A percentile compares a stretch with the other conserved stretches of the same genome.
These are phyloP conservation scores for Lasioglossum malachurum DNA, from an alignment of 2,888 invertebrate genomes.

Conservation along the genomic window DNA sequence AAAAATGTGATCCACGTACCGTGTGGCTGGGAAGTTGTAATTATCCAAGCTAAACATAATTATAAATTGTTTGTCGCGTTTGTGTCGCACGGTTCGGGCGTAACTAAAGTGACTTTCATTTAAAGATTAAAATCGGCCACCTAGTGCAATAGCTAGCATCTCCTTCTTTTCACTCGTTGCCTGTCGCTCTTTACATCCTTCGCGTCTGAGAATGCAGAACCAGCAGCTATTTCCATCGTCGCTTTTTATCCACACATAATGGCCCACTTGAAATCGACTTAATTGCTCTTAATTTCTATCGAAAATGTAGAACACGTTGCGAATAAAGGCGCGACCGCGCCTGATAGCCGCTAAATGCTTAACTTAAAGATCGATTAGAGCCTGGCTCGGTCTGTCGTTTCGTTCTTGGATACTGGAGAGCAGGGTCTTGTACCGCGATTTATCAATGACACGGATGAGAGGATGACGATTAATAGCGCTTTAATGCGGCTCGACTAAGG, in stretches of 20 bases:
- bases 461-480: constrained; percentile 37
- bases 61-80: too few relatives aligned
- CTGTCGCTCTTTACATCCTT: constrained; percentile 31
- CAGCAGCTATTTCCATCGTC: constrained; percentile 1
- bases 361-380: constrained; percentile 61
- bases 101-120: too few relatives aligned
- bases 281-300: constrained; percentile 69
- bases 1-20: too few relatives aligned
- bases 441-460: constrained; percentile 18
- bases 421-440: constrained; percentile 15
- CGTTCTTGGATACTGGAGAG: not conserved
- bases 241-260: constrained; percentile 37
- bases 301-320: constrained; percentile 48
- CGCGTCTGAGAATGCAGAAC: constrained; percentile 25
- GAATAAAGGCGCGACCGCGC: constrained; percentile 9
- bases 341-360: constrained; percentile 47
- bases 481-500: constrained; percentile 24
- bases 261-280: constrained; percentile 59
- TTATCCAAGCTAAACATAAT: too few relatives aligned
- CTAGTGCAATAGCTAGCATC: too few relatives aligned
- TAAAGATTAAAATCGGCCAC: too few relatives aligned
- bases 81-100: too few relatives aligned
- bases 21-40: too few relatives aligned
- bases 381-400: constrained; percentile 13
- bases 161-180: constrained; percentile 31